Conservation (phyloP, 2,113 vertebrate genomes). For the Stegostoma tigrinum region DNA sequence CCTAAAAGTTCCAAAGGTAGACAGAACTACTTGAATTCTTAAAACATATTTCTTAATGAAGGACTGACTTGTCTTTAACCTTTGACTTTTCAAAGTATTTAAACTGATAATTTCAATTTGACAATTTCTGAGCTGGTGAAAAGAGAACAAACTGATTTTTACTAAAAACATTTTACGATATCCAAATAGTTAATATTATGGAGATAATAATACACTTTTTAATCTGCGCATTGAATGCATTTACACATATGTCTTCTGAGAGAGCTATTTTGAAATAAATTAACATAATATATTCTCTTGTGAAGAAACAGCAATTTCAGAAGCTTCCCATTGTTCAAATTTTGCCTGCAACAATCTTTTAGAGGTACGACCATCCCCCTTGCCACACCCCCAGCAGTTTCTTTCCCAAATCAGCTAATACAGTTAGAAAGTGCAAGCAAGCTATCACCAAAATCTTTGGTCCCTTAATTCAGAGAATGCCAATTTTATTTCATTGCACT, state of each 20-base stretch:
- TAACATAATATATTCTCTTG: background rate
- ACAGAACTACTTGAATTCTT: background rate
- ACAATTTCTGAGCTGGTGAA: background rate
- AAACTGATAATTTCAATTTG: background rate
- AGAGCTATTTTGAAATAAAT: background rate
- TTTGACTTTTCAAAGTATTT: background rate
- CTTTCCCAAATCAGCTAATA: background rate
- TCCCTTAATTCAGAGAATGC: background rate
- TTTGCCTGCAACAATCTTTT: background rate
- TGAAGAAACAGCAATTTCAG: background rate
- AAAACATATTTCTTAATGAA: background rate
- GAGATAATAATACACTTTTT: background rate
- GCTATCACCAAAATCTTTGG: background rate
- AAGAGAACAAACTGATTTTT: background rate
- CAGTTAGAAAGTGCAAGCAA: background rate
- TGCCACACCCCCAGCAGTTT: background rate
- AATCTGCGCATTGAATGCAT: background rate
- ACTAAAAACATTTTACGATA: background rate
- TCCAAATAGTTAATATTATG: background rate
- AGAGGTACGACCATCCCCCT: background rate
- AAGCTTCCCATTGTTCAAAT: background rate
- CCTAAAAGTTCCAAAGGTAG: background rate
- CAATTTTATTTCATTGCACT: conserved; percentile 19
- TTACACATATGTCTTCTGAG: background rate
- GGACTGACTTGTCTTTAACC: background rate